Evolutionary conservation across 2,113 vertebrate genomes (phyloP).

Genomic region (Asarcornis scutulata): DNA sequence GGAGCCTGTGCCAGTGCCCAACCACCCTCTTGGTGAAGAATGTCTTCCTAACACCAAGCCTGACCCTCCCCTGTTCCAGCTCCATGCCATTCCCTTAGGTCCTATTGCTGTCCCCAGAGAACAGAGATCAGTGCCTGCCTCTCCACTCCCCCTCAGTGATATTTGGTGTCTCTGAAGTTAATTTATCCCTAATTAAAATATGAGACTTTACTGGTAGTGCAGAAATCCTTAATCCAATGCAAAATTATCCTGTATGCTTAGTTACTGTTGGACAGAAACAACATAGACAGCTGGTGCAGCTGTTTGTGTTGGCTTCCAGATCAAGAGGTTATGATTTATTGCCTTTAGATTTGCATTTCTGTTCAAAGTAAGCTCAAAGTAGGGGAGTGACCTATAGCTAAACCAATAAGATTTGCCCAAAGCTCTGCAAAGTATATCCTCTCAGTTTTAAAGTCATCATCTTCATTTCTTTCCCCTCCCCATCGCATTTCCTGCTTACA

Average conservation of each 20-base stretch:
- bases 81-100: no score
- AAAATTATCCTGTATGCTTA: neutral
- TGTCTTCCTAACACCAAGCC: no score
- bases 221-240: neutral
- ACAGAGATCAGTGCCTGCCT: no score
- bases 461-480: neutral
- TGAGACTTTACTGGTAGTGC: neutral
- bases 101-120: no score
- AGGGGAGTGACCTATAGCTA: neutral
- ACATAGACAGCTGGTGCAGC: neutral
- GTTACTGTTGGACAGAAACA: neutral
- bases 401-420: rapidly evolving
- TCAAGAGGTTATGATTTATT: neutral
- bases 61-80: no score
- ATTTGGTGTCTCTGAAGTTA: neutral
- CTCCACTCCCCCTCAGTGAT: no score
- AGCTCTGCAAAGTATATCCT: neutral
- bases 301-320: neutral
- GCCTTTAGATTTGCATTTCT: neutral
- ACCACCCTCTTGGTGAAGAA: no score
- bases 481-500: slow-evolving; percentile 29
- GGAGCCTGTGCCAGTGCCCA: no score
- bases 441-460: neutral
- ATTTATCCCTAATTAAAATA: neutral
- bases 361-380: neutral